phyloP scores from a whole-genome alignment of 2,888 invertebrate genomes.

The Pharmacophagus antenor region DNA sequence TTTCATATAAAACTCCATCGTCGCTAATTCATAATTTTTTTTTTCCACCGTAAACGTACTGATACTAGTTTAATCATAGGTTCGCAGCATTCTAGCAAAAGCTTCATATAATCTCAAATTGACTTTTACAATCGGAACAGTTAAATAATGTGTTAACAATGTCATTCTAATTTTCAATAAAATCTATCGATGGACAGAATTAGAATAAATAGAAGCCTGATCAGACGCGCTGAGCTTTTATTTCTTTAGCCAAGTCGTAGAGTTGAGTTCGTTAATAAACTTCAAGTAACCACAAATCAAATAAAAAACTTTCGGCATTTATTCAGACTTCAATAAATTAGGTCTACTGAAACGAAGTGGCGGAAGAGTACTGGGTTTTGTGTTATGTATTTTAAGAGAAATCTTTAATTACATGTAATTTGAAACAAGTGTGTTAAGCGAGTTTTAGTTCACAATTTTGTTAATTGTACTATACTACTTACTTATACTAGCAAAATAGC shows the following conservation, averaged over 20 bases:
- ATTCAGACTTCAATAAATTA: conserved; percentile 3
- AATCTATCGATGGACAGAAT: not conserved
- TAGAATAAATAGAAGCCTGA: not conserved
- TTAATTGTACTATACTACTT: too few species aligned
- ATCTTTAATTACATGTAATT: too few species aligned
- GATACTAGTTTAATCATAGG: too few species aligned
- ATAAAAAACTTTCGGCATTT: not conserved
- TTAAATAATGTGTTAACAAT: too few species aligned
- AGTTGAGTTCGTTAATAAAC: conserved; percentile 1
- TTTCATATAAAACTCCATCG: too few species aligned
- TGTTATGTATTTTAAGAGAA: not conserved
- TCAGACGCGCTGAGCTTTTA: not conserved
- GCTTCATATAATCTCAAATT: too few species aligned
- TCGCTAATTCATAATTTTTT: too few species aligned
- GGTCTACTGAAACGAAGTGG: not conserved
- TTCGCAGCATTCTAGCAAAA: too few species aligned
- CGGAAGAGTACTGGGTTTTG: not conserved
- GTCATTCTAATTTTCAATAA: not conserved
- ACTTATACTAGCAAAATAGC: too few species aligned
- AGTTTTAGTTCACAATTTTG: not conserved
- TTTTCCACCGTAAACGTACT: too few species aligned
- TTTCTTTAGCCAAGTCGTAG: not conserved
- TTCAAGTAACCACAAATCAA: not conserved
- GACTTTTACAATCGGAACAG: too few species aligned
- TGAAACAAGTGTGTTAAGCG: too few species aligned